Evolutionary conservation across 2,113 vertebrate species (phyloP), one percentile per base, ranked within the genome.

Genomic region (Chlorodrepanis virens): DNA sequence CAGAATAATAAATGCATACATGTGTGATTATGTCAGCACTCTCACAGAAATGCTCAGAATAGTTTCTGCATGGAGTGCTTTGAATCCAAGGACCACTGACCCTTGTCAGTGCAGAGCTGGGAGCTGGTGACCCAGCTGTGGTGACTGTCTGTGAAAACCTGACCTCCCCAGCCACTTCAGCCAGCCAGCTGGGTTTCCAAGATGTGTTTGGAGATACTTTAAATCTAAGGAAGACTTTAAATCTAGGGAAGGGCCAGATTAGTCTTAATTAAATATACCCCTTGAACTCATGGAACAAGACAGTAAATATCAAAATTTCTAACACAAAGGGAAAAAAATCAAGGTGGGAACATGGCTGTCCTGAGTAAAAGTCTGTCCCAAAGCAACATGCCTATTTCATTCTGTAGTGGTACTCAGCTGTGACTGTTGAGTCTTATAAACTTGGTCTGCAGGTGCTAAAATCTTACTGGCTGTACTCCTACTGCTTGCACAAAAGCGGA

Each of bases 401-500:
- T 79, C 33, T 53, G 22, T 52, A 31, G 5, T 29, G 42, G 85
- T 35, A 47, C 40, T 57, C 39, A 72, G 8, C 20, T 3, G 1
- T 40, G 59, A 22, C 2, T 33, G 10, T 11, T 84, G 44, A 71
- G 14, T 52, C 19, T 14, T 19, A 40, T 39, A 52, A 61, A 68
- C 20, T 22, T 2, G 2, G 15, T 71, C 33, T 80, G 52, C 23
- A 88, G 20, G 35, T 52, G 45, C 54, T 75, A 86, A 54, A 71
- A 91, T 63, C n/a, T 63, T 80, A 14, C 83, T n/a, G 65, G 45
- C 39, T 84, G 45, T 23, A 76, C 63, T 84, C 9, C 40, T 50
- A 39, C 44, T 4, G 3, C 93, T 96, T 93, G 80, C 45, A 97
- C 82, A 97, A 97, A 97, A 93, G 69, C 93, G 96, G 95, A 83